phyloP scores from a whole-genome alignment of 1,140 invertebrate species.

The Papilio glaucus region DNA sequence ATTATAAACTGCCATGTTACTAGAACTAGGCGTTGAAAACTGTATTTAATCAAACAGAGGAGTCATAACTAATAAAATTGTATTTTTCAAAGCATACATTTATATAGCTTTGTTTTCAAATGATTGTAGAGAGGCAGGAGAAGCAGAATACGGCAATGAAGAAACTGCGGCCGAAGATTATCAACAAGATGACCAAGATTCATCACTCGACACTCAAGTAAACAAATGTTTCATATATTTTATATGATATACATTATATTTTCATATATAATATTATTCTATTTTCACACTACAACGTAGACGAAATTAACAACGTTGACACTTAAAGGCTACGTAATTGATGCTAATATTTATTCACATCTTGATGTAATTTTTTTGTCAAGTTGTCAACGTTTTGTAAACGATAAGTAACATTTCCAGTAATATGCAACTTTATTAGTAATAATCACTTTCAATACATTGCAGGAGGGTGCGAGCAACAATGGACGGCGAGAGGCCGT shows the following conservation, averaged over 20 bases:
- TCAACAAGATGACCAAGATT: slow-evolving; percentile 44
- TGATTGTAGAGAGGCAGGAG: slow-evolving; percentile 44
- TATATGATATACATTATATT: no score
- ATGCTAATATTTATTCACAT: no score
- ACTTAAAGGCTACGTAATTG: no score
- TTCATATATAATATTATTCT: no score
- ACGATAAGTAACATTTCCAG: not conserved
- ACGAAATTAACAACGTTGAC: no score
- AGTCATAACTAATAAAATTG: no score
- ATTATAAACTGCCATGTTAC: no score
- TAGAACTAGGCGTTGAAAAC: no score
- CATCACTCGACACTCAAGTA: slow-evolving; percentile 42
- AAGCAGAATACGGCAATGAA: slow-evolving; percentile 50
- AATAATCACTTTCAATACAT: not conserved
- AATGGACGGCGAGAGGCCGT: slow-evolving; percentile 9
- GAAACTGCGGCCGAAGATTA: slow-evolving; percentile 46
- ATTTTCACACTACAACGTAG: no score
- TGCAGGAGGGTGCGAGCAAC: not conserved
- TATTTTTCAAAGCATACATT: slow-evolving; percentile 8
- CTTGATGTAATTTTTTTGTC: no score
- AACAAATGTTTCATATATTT: slow-evolving; percentile 16
- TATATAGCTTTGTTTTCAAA: slow-evolving; percentile 11
- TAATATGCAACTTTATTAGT: no score
- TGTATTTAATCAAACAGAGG: no score
- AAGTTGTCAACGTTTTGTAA: not conserved